These are phyloP conservation scores for Chaetura pelagica DNA, from an alignment of 2,113 vertebrate species.

Conservation along the genomic window DNA sequence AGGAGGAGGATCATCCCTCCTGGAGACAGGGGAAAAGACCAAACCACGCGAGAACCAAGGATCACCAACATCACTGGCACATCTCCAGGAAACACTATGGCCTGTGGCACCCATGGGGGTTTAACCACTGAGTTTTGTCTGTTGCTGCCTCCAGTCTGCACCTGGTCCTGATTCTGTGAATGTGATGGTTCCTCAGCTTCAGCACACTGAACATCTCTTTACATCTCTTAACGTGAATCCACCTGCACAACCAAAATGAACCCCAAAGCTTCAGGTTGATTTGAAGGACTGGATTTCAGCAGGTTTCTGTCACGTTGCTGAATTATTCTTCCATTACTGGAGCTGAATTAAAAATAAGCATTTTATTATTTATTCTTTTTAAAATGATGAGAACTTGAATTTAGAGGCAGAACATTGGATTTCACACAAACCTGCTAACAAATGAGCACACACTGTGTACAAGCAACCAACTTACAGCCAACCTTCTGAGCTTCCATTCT, in stretches of 20 bases:
- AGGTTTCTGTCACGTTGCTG: not conserved
- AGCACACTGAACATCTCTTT: not conserved
- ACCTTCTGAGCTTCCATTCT: accelerated
- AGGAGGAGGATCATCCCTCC: not conserved
- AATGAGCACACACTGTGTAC: accelerated
- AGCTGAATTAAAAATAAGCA: not conserved
- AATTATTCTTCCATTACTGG: not conserved
- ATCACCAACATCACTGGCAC: accelerated
- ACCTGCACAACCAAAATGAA: not conserved
- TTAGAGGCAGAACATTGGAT: not conserved
- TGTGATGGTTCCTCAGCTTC: not conserved
- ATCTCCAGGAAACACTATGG: accelerated
- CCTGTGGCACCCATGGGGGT: not conserved
- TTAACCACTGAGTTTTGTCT: too few species aligned
- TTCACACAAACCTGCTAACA: not conserved
- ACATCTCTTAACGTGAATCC: not conserved
- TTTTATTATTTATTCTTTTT: too few species aligned
- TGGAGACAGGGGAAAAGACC: not conserved
- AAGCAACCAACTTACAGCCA: not conserved
- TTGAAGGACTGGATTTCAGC: not conserved
- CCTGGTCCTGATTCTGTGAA: not conserved
- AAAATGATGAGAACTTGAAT: not conserved
- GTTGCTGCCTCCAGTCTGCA: not conserved
- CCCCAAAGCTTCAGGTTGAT: accelerated
- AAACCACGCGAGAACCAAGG: not conserved